A percentile compares a stretch with the other conserved stretches of the same genome.
These are phyloP conservation scores for Cryptomyrus ogoouensis DNA, from an alignment of 2,113 vertebrate genomes.

Conservation along the genomic window DNA sequence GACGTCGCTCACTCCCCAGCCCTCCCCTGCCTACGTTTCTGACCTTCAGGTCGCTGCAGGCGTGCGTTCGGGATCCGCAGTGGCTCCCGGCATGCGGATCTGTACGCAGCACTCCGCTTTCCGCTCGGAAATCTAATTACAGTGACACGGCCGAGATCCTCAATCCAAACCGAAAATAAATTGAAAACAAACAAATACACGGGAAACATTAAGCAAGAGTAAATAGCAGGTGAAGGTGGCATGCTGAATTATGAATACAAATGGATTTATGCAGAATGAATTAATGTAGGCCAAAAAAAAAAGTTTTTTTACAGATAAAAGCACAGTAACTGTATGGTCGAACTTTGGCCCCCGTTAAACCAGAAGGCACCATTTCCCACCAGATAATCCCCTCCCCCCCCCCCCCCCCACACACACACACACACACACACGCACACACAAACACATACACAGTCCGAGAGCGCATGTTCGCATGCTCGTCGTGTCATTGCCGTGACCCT, in stretches of 20 bases:
- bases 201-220: conserved; percentile 16
- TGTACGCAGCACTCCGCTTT: neutral
- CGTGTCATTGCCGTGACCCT: neutral
- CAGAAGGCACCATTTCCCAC: neutral
- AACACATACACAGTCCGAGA: neutral
- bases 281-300: neutral
- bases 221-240: conserved; percentile 15
- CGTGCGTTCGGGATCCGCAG: neutral
- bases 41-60: neutral
- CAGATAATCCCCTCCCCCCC: neutral
- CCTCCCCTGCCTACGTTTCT: neutral
- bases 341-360: neutral
- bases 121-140: conserved; percentile 13
- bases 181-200: conserved; percentile 15
- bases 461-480: neutral
- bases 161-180: conserved; percentile 21
- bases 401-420: neutral
- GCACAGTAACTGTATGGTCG: neutral
- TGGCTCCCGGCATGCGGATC: neutral
- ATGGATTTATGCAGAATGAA: neutral
- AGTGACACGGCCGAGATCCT: neutral
- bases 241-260: conserved; percentile 13
- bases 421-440: neutral
- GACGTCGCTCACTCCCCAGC: neutral
- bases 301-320: neutral